Evolutionary conservation across 1,140 invertebrate genomes (phyloP), one percentile per base, ranked within the genome.

Genomic region (Neomicropteryx cornuta): DNA sequence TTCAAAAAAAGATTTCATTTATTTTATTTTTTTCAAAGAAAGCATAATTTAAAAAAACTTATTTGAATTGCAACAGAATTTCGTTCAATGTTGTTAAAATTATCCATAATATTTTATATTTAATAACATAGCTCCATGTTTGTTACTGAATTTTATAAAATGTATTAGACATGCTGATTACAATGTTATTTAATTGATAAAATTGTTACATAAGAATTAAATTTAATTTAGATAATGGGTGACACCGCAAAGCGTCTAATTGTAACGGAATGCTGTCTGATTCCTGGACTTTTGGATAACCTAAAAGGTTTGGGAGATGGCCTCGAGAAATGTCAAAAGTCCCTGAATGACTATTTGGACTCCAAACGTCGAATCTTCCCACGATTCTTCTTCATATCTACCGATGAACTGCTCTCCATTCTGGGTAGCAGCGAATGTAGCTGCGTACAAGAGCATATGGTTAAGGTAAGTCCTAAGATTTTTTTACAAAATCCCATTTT

Each of bases 381-480:
- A 20, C 60, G 91, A 47, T 94, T 95, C 62, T 92, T 84, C 65
- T 94, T 95, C 56, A 84, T 95, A 45, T 92, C 89, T 5, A 90
- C 92, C 41, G 88, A 93, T 54, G 91, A 95, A 61, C 56, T 95
- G 36, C 69, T 95, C 8, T 83, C 81, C 21, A 88, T 94, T 47
- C 69, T 94, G n/a, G 88, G 89, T 18, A 89, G 79, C 50, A 85
- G 77, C 47, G 77, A 87, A 41, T 76, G 80, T 14, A 67, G 66
- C 33, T 81, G 78, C 53, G 83, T 93, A 11, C 88, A 94, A 62
- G 83, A 90, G 51, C 85, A 94, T 51, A 87, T 93, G 71, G 86
- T 90, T 31, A 94, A 95, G 74, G 80, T 83, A 51, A 50, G 51
- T 50, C 18, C 19, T 27, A 24, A 4, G 13, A 34, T 36, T n/a